Percentiles rank a stretch among this genome's conserved stretches.
Evolutionary conservation across 1,140 invertebrate species (phyloP).

Genomic region (Vollenhovia emeryi): DNA sequence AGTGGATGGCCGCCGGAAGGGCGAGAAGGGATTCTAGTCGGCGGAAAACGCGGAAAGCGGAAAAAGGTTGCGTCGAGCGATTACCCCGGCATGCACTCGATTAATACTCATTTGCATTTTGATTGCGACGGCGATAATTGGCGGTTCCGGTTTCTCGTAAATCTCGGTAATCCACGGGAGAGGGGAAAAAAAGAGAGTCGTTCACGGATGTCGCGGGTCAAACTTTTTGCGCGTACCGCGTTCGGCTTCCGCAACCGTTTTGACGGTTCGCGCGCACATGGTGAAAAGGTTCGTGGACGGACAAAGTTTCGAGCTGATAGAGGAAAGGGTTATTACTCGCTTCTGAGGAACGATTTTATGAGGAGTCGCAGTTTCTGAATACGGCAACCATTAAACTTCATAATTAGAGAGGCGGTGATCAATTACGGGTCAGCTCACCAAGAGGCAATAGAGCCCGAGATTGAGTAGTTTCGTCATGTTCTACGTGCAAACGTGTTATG

Average conservation of each 20-base stretch:
- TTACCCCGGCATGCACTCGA: conserved; percentile 54
- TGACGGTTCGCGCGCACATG: background rate
- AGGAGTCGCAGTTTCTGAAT: background rate
- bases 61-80: conserved; percentile 45
- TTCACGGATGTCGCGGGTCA: background rate
- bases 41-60: background rate
- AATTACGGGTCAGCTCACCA: conserved; percentile 2
- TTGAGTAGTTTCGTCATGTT: conserved; percentile 10
- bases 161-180: conserved; percentile 14
- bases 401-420: conserved; percentile 36
- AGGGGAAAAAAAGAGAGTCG: background rate
- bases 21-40: background rate
- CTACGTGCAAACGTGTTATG: background rate
- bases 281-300: background rate
- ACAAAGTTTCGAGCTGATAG: background rate
- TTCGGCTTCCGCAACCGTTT: background rate
- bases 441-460: conserved; percentile 13
- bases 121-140: conserved; percentile 68
- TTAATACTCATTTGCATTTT: conserved; percentile 73
- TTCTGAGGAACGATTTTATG: conserved; percentile 9
- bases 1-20: background rate
- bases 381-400: conserved; percentile 29
- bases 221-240: conserved; percentile 5
- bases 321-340: background rate
- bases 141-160: conserved; percentile 61